These are phyloP conservation scores for Gonocerus acuteangulatus DNA, from an alignment of 2,888 invertebrate genomes.

Conservation along the genomic window DNA sequence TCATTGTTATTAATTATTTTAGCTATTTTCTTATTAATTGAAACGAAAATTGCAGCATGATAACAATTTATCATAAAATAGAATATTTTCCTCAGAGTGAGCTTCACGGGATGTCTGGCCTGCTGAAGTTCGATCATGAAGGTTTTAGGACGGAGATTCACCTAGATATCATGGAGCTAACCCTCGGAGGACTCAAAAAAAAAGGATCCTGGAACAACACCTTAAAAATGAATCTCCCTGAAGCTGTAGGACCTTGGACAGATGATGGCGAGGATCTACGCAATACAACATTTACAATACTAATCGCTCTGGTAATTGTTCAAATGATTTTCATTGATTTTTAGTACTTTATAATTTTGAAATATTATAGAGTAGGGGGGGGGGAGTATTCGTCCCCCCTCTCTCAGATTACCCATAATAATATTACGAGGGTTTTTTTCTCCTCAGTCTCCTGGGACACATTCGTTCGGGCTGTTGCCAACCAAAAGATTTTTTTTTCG, in stretches of 20 bases:
- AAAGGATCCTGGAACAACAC: constrained; percentile 44
- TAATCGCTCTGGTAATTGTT: constrained; percentile 46
- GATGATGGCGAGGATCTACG: constrained; percentile 43
- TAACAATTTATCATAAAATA: no score
- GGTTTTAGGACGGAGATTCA: constrained; percentile 44
- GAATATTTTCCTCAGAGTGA: no score
- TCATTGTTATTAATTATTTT: no score
- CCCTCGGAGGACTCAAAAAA: constrained; percentile 43
- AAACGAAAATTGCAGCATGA: no score
- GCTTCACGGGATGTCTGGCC: constrained; percentile 44
- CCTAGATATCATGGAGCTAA: constrained; percentile 45
- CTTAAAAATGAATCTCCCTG: constrained; percentile 38
- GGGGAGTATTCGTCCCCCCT: no score
- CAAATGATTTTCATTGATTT: background rate
- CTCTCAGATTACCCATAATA: no score
- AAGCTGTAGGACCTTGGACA: constrained; percentile 40
- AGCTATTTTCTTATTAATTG: no score
- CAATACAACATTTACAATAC: constrained; percentile 49
- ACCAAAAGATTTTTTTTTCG: background rate
- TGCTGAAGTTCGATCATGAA: constrained; percentile 44
- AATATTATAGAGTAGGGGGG: no score
- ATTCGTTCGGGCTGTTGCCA: no score
- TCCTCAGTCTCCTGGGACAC: no score
- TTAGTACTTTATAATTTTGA: no score
- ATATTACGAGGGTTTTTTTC: no score